These are phyloP conservation scores for Nipponacmea schrenckii DNA, from an alignment of 2,888 invertebrate genomes.

Conservation along the genomic window DNA sequence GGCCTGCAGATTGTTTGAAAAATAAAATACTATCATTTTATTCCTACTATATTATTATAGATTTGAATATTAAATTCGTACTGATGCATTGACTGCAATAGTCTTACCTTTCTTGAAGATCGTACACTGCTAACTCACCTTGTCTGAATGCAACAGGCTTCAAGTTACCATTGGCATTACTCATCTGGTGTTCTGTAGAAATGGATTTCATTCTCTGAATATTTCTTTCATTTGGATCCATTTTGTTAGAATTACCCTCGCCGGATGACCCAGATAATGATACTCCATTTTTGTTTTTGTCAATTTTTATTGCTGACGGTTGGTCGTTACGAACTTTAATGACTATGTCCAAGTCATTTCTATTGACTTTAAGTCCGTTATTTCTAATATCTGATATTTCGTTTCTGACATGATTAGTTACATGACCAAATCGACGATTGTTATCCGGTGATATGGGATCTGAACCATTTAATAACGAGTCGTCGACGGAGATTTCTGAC, in stretches of 20 bases:
- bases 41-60: no score
- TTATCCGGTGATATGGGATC: constrained; percentile 17
- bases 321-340: constrained; percentile 37
- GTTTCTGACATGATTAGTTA: constrained; percentile 31
- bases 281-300: constrained; percentile 39
- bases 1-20: no score
- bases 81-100: no score
- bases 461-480: background rate
- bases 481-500: background rate
- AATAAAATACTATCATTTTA: no score
- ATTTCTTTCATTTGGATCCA: constrained; percentile 4
- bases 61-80: no score
- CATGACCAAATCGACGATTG: constrained; percentile 17
- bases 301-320: constrained; percentile 41
- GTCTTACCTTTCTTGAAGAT: no score
- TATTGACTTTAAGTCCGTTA: constrained; percentile 9
- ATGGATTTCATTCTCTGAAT: constrained; percentile 32
- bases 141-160: constrained; percentile 50
- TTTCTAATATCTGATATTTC: no score
- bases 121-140: constrained; percentile 38
- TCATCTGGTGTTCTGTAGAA: constrained; percentile 35
- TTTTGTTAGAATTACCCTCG: constrained; percentile 7
- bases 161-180: constrained; percentile 11
- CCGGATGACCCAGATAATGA: constrained; percentile 13
- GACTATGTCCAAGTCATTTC: constrained; percentile 25